Base-by-base conservation (phyloP, 2,113 vertebrate species). In the Tauraco erythrolophus region DNA sequence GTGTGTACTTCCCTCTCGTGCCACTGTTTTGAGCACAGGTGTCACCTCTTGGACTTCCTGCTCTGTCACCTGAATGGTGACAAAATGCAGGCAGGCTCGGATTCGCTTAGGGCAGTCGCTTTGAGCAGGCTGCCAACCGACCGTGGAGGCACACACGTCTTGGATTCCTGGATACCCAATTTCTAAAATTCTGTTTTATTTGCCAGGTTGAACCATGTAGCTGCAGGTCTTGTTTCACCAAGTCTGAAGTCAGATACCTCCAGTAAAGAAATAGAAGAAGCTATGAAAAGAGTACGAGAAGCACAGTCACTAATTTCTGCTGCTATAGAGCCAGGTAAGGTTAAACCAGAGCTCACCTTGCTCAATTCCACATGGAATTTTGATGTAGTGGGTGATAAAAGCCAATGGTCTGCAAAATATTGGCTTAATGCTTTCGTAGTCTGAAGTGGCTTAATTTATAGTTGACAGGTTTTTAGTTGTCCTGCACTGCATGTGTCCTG, bases 181-280 rank as follows among this genome's bases (percentile, higher is more conserved):
- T 5, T 22, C 4, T 64, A 21, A 25, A 28, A 23, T 62, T 14
- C 2, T 45, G 25, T n/a, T 53, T 5, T 24, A 2, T 58, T 46
- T 17, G 2, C 57, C 97, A 99, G 99, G 97, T 96, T 99, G 97
- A 99, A 99, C 98, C 99, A 99, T 37, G 98, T 99, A 92, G 99
- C 99, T 66, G 99, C 99, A 35, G 99, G 99, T 61, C 98, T 99
- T 17, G 97, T 99, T 91, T 99, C 98, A 74, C 98, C 99, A 27
- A 99, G 98, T 85, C 96, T 99, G 96, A 99, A 99, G 94, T 98
- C 98, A 10, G 99, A 99, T 72, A 98, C 99, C 54, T 99, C 99
- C 80, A 99, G 99, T 96, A 99, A 99, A 98, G 99, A 99, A 97
- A 99, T 99, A 41, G 99, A 99, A 98, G 99, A 99, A 96, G 99